Percentiles rank a stretch among this genome's conserved stretches.
phyloP scores from a whole-genome alignment of 2,113 vertebrate species.

The Notarius lentiginosus region DNA sequence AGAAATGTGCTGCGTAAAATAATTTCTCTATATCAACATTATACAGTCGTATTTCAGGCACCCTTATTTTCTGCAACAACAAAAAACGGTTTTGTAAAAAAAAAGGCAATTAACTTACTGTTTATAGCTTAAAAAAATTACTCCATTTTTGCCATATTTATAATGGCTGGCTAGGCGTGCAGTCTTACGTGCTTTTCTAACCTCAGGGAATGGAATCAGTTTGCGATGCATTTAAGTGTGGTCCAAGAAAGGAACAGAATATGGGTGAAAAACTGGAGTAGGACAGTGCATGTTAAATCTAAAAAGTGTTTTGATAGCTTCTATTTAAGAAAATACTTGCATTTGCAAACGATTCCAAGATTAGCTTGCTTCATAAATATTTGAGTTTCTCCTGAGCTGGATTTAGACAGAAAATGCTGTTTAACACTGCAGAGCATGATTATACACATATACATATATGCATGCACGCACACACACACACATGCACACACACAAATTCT shows the following conservation, averaged over 20 bases:
- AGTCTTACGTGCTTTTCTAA: neutral
- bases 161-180: neutral
- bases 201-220: slow-evolving; percentile 11
- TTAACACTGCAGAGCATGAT: slow-evolving; percentile 40
- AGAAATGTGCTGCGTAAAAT: neutral
- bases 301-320: slow-evolving; percentile 9
- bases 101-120: neutral
- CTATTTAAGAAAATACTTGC: slow-evolving; percentile 30
- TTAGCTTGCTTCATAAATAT: slow-evolving; percentile 65
- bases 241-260: slow-evolving; percentile 20
- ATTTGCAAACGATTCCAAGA: slow-evolving; percentile 43
- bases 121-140: slow-evolving; percentile 11
- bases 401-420: neutral
- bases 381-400: slow-evolving; percentile 55
- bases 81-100: neutral
- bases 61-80: neutral
- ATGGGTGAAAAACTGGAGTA: slow-evolving; percentile 13
- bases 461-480: slow-evolving; percentile 15
- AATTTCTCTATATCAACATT: neutral
- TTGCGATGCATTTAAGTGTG: slow-evolving; percentile 22
- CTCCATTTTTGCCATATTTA: neutral
- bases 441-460: slow-evolving; percentile 20
- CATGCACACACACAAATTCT: neutral
- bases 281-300: slow-evolving; percentile 20
- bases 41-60: neutral